Conservation (phyloP, 2,797 vertebrate species). For the Sebastes wilsoni region DNA sequence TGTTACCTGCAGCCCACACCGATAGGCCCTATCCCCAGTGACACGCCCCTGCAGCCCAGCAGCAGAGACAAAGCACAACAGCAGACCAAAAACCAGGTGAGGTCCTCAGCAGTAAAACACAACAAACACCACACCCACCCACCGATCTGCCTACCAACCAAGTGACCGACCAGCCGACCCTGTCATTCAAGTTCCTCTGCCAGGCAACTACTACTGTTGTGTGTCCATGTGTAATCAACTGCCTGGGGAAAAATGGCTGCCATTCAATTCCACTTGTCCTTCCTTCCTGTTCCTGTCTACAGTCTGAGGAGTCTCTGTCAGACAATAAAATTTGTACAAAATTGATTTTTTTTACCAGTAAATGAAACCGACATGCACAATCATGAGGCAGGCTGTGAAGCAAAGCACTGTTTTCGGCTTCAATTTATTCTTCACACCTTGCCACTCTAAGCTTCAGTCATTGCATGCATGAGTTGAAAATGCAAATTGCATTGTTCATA, state of each 20-base stretch:
- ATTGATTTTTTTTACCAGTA: background rate
- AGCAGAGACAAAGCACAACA: constrained; percentile 94
- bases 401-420: constrained; percentile 37
- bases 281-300: constrained; percentile 5
- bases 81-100: constrained; percentile 96
- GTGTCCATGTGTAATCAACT: constrained; percentile 25
- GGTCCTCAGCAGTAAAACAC: constrained; percentile 41
- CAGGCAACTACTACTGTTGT: background rate
- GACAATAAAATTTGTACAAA: background rate
- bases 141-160: background rate
- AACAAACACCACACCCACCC: constrained; percentile 10
- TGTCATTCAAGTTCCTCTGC: constrained; percentile 33
- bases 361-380: background rate
- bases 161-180: background rate
- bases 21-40: constrained; percentile 93
- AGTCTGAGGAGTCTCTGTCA: constrained; percentile 4
- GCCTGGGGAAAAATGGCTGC: constrained; percentile 46
- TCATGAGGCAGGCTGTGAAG: constrained; percentile 29
- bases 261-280: constrained; percentile 14
- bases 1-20: constrained; percentile 88
- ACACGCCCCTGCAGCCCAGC: constrained; percentile 88
- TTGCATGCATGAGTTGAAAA: constrained; percentile 77
- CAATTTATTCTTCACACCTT: constrained; percentile 44
- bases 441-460: constrained; percentile 67
- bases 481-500: constrained; percentile 75